These are phyloP conservation scores for Pseudococcus jackbeardsleyi DNA, from an alignment of 2,888 invertebrate species.

Conservation along the genomic window DNA sequence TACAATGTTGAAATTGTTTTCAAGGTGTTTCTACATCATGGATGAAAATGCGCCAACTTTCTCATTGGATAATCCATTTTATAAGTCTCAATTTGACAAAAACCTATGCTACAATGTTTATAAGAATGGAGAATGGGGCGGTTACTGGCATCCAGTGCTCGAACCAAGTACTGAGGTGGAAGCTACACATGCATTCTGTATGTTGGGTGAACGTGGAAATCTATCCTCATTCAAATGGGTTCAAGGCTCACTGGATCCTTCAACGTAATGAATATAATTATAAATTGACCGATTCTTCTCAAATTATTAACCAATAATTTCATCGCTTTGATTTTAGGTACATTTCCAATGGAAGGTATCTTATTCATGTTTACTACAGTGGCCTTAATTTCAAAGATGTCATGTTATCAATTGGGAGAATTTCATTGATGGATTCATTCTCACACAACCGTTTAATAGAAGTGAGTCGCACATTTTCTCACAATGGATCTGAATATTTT, in stretches of 20 bases:
- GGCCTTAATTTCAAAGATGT: conserved; percentile 76
- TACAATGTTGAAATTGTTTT: neutral
- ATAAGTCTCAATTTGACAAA: conserved; percentile 77
- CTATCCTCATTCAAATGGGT: conserved; percentile 77
- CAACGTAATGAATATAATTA: neutral
- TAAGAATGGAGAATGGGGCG: conserved; percentile 79
- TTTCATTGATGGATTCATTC: conserved; percentile 72
- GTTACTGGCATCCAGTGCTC: conserved; percentile 83
- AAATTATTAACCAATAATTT: no score
- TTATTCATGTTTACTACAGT: conserved; percentile 76
- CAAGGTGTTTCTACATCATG: conserved; percentile 75
- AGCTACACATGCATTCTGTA: conserved; percentile 81
- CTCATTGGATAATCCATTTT: conserved; percentile 76
- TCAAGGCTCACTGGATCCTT: conserved; percentile 16
- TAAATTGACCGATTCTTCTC: no score
- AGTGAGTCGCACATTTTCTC: neutral
- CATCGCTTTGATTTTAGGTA: no score
- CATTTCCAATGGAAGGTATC: conserved; percentile 58
- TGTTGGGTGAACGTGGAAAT: conserved; percentile 85
- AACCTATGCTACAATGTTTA: conserved; percentile 86
- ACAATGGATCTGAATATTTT: no score
- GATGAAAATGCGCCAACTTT: conserved; percentile 77
- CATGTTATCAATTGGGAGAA: conserved; percentile 92
- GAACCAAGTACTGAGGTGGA: conserved; percentile 72
- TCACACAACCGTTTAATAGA: neutral